Evolutionary conservation across 1,140 invertebrate species (phyloP), one percentile per base, ranked within the genome.

Genomic region (Eupeodes corollae): DNA sequence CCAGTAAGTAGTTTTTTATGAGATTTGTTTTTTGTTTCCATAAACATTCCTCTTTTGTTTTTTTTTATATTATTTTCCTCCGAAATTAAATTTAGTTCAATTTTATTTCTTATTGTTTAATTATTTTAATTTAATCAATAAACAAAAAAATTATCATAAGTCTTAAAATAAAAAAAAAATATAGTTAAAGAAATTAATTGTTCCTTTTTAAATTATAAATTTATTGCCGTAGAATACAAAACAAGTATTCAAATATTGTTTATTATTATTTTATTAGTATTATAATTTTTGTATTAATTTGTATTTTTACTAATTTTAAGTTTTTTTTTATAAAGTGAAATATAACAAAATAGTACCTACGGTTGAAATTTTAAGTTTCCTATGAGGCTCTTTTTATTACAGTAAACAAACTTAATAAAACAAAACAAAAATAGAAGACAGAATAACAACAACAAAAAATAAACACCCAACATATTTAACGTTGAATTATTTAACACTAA

Each of bases 291-390:
- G 9, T 9, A 40, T 40, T 14, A 40, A 11, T 40, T 9, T 9
- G 32, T 33, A 33, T 33, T 9, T 33, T 33, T 33, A 33, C 8
- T 33, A 9, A 35, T 35, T 26, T 26, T 26, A 26, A 26, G 21
- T 26, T 26, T 26, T 26, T 26, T 26, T 26, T 26, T 26, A n/a
- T 35, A n/a, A 35, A n/a, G 34, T n/a, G 14, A 35, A 35, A 35
- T 15, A 35, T n/a, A 35, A 35, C 12, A 35, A 35, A 35, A 35
- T 35, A n/a, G 26, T 43, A 43, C 42, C 42, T 47, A 48, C 52
- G 63, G 63, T 67, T 66, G 63, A 66, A 66, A 56, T 56, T 61
- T 56, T 60, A 63, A 53, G 61, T 67, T 67, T 61, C 63, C 63
- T 66, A 66, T 66, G 63, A 67, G 63, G 63, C 63, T 67, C 61